These are phyloP conservation scores for Strigamia maritima DNA, from an alignment of 2,888 invertebrate genomes.

Conservation along the genomic window DNA sequence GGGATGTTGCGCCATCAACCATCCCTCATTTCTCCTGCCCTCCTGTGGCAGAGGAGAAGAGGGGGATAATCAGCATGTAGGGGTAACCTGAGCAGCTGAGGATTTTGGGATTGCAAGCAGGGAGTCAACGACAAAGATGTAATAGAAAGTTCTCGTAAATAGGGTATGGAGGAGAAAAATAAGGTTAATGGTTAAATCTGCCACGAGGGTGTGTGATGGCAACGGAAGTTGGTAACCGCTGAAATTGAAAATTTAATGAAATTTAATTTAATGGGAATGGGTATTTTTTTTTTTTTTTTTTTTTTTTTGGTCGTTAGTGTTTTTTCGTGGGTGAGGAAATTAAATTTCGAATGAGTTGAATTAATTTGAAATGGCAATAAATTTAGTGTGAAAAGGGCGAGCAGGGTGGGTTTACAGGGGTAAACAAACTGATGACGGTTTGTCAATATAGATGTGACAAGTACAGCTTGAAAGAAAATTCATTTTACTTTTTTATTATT, in stretches of 20 bases:
- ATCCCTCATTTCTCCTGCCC: neutral
- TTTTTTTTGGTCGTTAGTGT: neutral
- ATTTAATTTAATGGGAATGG: constrained; percentile 18
- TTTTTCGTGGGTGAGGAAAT: constrained; percentile 1
- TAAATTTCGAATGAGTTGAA: constrained; percentile 28
- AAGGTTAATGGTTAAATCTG: neutral
- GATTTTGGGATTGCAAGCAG: neutral
- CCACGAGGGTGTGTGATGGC: neutral
- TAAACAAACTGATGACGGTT: neutral
- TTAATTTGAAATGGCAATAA: constrained; percentile 22
- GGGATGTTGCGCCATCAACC: neutral
- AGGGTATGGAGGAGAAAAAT: neutral
- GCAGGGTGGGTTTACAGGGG: neutral
- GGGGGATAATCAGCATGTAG: constrained; percentile 17
- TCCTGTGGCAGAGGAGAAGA: neutral
- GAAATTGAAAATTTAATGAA: constrained; percentile 9
- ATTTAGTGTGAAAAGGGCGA: neutral
- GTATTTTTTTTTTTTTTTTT: neutral
- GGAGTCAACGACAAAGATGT: constrained; percentile 7
- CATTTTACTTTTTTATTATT: too few relatives aligned
- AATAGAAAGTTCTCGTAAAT: constrained; percentile 20
- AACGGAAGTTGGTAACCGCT: neutral
- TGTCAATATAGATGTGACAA: too few relatives aligned
- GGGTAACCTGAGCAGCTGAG: constrained; percentile 26
- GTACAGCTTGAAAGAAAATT: too few relatives aligned